Conservation (phyloP, 2,888 invertebrate genomes). For the Dysmachus trigonus region DNA sequence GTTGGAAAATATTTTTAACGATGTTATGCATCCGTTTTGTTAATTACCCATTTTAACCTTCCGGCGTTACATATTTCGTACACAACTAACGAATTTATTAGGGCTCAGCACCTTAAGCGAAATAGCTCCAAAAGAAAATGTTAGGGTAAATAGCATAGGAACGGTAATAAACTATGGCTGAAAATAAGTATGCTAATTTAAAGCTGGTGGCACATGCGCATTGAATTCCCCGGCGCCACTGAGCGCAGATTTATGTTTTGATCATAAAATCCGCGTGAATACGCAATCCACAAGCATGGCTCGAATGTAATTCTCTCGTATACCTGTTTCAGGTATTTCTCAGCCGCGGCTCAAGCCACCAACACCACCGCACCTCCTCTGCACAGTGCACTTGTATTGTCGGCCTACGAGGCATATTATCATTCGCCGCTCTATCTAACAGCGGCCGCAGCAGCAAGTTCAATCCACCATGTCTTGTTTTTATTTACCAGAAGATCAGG, state of each 20-base stretch:
- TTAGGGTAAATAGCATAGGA: not conserved
- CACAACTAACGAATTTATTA: not conserved
- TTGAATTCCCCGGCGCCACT: constrained; percentile 27
- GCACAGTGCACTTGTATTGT: constrained; percentile 29
- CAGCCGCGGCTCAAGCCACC: not conserved
- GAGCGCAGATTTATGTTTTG: constrained; percentile 34
- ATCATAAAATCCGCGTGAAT: constrained; percentile 44
- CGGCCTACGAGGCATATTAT: constrained; percentile 28
- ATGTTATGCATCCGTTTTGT: not conserved
- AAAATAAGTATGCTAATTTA: constrained; percentile 30
- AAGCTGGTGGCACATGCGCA: constrained; percentile 1
- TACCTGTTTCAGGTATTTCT: constrained; percentile 46
- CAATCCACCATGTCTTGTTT: constrained; percentile 38
- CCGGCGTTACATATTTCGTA: not conserved
- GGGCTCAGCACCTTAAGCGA: not conserved
- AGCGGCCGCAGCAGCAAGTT: constrained; percentile 23
- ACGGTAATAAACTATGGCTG: not conserved
- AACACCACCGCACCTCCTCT: not conserved
- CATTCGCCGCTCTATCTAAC: constrained; percentile 22
- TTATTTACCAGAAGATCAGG: constrained; percentile 43
- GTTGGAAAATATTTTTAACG: not conserved
- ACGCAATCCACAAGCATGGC: constrained; percentile 35
- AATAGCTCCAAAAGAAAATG: not conserved
- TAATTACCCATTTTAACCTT: not conserved
- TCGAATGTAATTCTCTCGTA: constrained; percentile 44